These are phyloP conservation scores for Stenotaenia linearis DNA, from an alignment of 2,888 invertebrate species.

Conservation along the genomic window DNA sequence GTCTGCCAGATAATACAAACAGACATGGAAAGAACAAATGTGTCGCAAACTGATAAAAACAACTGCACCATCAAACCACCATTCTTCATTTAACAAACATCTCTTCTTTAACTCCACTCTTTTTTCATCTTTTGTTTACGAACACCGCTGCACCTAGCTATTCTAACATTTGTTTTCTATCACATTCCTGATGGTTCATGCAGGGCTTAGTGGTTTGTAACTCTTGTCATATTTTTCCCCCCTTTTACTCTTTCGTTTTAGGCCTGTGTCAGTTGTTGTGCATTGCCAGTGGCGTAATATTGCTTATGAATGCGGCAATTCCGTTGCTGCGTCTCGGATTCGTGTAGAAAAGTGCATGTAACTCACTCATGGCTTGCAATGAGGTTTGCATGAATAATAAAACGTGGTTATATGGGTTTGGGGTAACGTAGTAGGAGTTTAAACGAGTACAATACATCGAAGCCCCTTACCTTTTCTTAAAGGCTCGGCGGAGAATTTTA, in stretches of 20 bases:
- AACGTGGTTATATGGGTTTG: conserved; percentile 6
- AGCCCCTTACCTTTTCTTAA: background rate
- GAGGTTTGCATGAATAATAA: conserved; percentile 21
- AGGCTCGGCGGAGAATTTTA: background rate
- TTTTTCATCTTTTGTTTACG: background rate
- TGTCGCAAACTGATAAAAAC: background rate
- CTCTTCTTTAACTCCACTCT: background rate
- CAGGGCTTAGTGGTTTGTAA: conserved; percentile 5
- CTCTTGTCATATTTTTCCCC: background rate
- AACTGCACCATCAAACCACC: background rate
- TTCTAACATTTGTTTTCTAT: background rate
- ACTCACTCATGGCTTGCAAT: conserved; percentile 19
- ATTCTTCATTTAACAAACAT: background rate
- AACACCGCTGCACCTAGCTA: background rate
- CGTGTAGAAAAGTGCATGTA: conserved; percentile 12
- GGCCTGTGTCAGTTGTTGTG: background rate
- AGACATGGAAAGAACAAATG: background rate
- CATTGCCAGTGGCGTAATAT: background rate
- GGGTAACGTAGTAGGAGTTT: background rate
- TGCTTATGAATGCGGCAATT: conserved; percentile 16
- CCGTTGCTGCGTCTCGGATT: conserved; percentile 10
- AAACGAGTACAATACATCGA: background rate
- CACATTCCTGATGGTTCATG: background rate
- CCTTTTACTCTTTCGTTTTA: background rate
- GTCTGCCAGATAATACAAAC: background rate